Evolutionary conservation across 2,797 vertebrate species (phyloP).

Genomic region (Sardinella longiceps): DNA sequence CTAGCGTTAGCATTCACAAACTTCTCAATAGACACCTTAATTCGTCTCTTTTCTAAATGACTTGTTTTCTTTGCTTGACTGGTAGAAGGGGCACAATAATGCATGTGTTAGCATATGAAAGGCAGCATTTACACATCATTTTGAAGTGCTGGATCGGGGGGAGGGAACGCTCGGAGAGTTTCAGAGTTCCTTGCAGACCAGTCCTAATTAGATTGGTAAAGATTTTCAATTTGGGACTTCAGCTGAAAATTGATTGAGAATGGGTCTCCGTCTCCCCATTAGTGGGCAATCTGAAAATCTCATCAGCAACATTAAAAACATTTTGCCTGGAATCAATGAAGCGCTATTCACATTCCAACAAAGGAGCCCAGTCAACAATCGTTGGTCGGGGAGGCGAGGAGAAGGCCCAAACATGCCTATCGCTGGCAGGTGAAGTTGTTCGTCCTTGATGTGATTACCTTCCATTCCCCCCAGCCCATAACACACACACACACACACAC

Average conservation of each 20-base stretch:
- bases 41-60: not conserved
- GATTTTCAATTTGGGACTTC: conserved; percentile 83
- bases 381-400: conserved; percentile 69
- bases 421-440: conserved; percentile 69
- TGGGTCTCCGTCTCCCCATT: conserved; percentile 76
- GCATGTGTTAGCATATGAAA: conserved; percentile 36
- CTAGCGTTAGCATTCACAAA: not conserved
- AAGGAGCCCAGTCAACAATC: conserved; percentile 76
- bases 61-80: conserved; percentile 23
- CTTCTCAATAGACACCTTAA: conserved; percentile 22
- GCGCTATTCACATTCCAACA: conserved; percentile 75
- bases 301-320: conserved; percentile 86
- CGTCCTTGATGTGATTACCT: conserved; percentile 75
- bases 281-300: conserved; percentile 80
- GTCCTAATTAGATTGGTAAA: conserved; percentile 79
- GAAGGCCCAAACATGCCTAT: conserved; percentile 68
- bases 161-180: conserved; percentile 65
- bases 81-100: conserved; percentile 20
- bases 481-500: conserved; percentile 27
- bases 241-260: conserved; percentile 81
- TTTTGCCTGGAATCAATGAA: conserved; percentile 82
- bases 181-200: conserved; percentile 75
- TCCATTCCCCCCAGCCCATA: conserved; percentile 58
- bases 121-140: conserved; percentile 62
- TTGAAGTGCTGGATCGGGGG: conserved; percentile 51